Evolutionary conservation across 2,797 vertebrate species (phyloP), one percentile per base, ranked within the genome.

Genomic region (Pyrocephalus nanus): DNA sequence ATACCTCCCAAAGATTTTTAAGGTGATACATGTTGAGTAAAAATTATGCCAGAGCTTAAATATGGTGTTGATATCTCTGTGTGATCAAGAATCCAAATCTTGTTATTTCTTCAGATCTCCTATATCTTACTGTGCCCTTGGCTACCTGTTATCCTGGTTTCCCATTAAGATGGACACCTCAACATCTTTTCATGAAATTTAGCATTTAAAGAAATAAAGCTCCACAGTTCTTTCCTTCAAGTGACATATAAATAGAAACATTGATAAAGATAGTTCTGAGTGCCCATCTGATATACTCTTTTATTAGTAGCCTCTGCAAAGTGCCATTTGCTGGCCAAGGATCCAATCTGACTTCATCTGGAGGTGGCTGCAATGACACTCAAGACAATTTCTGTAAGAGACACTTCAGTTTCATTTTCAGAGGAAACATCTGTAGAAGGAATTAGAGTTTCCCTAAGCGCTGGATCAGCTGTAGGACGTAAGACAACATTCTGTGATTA

Each of bases 351-450:
- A 71, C 42, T 89, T 85, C 30, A 54, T 70, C 16, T 53, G 48
- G 48, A 92, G 45, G 67, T 5, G 10, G n/a, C 58, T 88, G 40
- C 75, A 88, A 61, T 23, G 67, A 54, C 30, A 71, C 7, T 25
- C 7, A 50, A 69, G 65, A 51, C 27, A 77, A 82, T 32, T 61
- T 88, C 23, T 79, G 15, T 43, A 87, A 60, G 51, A 79, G 55
- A 85, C 66, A 82, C 74, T 92, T 87, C 71, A 71, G 90, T 97
- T 94, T 96, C 95, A 82, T 93, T 97, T 97, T 93, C 91, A 93
- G 86, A 92, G 90, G 77, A 96, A 96, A 87, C 57, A 93, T 79
- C 83, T 93, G 83, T 25, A 84, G 72, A 85, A 67, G 62, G 70
- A 86, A 85, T 96, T 96, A 79, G 90, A 94, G 77, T 86, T 94